Evolutionary conservation across 2,888 invertebrate species (phyloP).

Genomic region (Hedya salicella): DNA sequence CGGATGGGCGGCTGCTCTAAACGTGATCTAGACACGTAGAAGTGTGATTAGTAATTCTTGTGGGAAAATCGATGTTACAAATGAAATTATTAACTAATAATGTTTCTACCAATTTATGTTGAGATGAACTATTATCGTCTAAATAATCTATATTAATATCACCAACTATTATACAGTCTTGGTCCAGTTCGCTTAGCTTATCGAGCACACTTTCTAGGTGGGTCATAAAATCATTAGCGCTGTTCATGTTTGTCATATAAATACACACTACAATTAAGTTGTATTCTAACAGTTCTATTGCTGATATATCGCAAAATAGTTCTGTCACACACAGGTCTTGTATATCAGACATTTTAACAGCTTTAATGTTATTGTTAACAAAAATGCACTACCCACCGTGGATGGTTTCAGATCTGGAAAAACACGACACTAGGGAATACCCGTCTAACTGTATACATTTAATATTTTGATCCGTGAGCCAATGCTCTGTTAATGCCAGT

Average conservation of each 20-base stretch:
- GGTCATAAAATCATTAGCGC: constrained; percentile 1
- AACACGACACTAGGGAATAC: background rate
- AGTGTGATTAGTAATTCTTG: background rate
- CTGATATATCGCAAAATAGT: constrained; percentile 5
- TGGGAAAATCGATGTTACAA: background rate
- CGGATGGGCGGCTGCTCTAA: background rate
- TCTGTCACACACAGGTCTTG: background rate
- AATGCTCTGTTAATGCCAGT: constrained; percentile 22
- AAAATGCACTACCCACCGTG: constrained; percentile 21
- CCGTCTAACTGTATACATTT: constrained; percentile 7
- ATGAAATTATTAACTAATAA: background rate
- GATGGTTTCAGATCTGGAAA: background rate
- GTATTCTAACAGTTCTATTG: background rate
- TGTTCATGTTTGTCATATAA: constrained; percentile 5
- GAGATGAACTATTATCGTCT: background rate
- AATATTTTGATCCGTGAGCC: constrained; percentile 14
- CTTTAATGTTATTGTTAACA: background rate
- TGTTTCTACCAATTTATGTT: background rate
- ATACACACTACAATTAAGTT: constrained; percentile 3
- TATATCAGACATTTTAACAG: background rate
- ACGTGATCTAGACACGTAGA: constrained; percentile 7
- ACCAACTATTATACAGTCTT: background rate
- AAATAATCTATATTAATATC: constrained; percentile 6
- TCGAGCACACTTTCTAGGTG: constrained; percentile 4
- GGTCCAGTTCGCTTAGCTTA: background rate